A percentile compares a stretch with the other conserved stretches of the same genome.
Evolutionary conservation across 2,797 vertebrate genomes (phyloP).

Genomic region (Clamator glandarius): DNA sequence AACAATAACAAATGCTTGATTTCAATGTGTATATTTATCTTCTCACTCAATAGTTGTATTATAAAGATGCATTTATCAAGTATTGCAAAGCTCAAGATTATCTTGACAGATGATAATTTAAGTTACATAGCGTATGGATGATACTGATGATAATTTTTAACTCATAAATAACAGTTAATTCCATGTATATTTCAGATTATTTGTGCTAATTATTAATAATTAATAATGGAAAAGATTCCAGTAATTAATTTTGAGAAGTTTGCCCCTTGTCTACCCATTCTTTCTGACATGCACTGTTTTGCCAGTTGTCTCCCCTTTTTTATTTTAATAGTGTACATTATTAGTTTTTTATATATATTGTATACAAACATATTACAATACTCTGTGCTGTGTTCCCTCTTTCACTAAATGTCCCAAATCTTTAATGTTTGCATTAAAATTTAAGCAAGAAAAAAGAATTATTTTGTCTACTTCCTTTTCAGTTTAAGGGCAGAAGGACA

Average conservation of each 20-base stretch:
- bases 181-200: background rate
- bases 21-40: background rate
- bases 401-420: background rate
- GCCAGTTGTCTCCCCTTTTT: background rate
- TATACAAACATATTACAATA: rapidly evolving
- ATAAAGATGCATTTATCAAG: background rate
- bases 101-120: background rate
- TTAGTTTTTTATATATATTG: background rate
- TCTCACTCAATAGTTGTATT: background rate
- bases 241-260: background rate
- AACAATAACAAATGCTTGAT: background rate
- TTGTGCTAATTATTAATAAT: background rate
- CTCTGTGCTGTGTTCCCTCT: background rate
- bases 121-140: background rate
- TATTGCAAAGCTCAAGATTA: background rate
- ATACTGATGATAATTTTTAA: background rate
- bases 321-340: background rate
- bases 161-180: background rate
- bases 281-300: background rate
- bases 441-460: background rate
- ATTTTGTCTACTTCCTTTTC: background rate
- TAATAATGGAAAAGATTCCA: background rate
- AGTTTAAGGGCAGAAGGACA: background rate
- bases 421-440: background rate
- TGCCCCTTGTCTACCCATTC: background rate